phyloP scores from a whole-genome alignment of 1,140 invertebrate species.

The Antheraea mylitta region DNA sequence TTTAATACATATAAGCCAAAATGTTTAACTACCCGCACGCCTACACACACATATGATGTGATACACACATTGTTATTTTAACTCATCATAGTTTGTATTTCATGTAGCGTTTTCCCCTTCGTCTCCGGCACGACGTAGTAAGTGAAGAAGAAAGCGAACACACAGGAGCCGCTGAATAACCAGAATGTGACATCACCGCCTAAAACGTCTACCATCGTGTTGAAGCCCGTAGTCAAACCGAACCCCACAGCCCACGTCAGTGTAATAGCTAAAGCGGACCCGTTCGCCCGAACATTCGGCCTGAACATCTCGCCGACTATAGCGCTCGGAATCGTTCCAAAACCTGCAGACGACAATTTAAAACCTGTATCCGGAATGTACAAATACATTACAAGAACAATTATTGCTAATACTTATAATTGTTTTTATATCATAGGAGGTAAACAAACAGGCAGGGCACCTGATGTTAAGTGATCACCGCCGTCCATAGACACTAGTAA shows the following conservation, averaged over 20 bases:
- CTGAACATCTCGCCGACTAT: constrained; percentile 82
- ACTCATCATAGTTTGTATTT: constrained; percentile 84
- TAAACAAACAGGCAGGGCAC: too few relatives aligned
- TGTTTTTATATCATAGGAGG: too few relatives aligned
- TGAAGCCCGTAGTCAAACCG: constrained; percentile 85
- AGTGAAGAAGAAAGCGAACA: constrained; percentile 81
- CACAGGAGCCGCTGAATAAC: constrained; percentile 78
- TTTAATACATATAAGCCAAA: too few relatives aligned
- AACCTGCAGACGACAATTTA: constrained; percentile 68
- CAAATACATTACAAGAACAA: too few relatives aligned
- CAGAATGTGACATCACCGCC: constrained; percentile 76
- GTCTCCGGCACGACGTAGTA: constrained; percentile 87
- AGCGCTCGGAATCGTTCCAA: constrained; percentile 85
- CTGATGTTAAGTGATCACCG: too few relatives aligned
- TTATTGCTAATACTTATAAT: too few relatives aligned
- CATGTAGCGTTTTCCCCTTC: constrained; percentile 85
- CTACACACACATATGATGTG: too few relatives aligned
- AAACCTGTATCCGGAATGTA: too few relatives aligned
- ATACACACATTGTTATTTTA: constrained; percentile 13
- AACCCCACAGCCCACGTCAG: constrained; percentile 88
- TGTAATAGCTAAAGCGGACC: constrained; percentile 81
- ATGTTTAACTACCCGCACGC: too few relatives aligned
- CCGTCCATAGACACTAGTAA: too few relatives aligned
- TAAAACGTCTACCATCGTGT: constrained; percentile 78
- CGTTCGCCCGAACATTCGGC: constrained; percentile 82